Evolutionary conservation across 2,113 vertebrate species (phyloP).

Genomic region (Pelusios castaneus): DNA sequence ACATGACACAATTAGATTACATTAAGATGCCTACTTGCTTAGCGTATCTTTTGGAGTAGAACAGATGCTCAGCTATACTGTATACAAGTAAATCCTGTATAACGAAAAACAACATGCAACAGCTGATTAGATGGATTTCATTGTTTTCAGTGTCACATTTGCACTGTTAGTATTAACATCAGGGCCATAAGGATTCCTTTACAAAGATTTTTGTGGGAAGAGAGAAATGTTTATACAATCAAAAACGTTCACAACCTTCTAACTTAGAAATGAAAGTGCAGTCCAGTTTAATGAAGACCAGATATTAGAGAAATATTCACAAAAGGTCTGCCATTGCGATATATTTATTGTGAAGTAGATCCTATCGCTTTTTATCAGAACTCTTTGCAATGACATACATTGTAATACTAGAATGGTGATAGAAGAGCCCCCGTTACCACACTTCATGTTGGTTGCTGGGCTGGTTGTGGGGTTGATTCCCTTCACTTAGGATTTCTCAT

Average conservation of each 20-base stretch:
- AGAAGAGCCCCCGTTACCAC: background rate
- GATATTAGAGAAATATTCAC: background rate
- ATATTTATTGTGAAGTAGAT: background rate
- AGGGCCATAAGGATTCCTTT: constrained; percentile 56
- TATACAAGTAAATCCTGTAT: background rate
- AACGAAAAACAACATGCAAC: background rate
- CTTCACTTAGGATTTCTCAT: background rate
- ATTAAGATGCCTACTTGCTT: background rate
- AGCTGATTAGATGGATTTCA: background rate
- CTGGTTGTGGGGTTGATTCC: background rate
- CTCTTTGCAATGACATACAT: background rate
- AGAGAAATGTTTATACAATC: constrained; percentile 46
- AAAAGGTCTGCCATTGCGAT: background rate
- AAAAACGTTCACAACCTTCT: constrained; percentile 17
- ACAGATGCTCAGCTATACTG: background rate
- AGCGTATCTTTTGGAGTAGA: background rate
- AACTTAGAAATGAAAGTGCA: constrained; percentile 56
- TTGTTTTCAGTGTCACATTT: background rate
- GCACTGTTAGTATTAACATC: background rate
- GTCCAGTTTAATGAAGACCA: constrained; percentile 39
- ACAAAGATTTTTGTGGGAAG: constrained; percentile 44
- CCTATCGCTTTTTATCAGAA: background rate
- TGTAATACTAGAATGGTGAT: background rate
- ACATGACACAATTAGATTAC: background rate
- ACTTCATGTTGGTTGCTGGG: background rate